A percentile compares a stretch with the other conserved stretches of the same genome.
phyloP scores from a whole-genome alignment of 1,140 invertebrate genomes.

The Lethrus apterus region DNA sequence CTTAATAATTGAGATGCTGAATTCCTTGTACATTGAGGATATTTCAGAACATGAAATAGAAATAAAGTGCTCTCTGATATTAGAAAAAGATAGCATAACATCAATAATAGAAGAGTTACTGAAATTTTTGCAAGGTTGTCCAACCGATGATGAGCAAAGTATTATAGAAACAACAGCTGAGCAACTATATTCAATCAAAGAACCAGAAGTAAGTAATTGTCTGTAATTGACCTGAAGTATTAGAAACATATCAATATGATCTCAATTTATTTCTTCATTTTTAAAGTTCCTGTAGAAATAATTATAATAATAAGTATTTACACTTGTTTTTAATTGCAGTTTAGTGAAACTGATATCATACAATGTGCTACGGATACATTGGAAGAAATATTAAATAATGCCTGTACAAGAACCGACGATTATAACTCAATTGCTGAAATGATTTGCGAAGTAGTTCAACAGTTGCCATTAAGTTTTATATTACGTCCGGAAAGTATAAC shows the following conservation, averaged over 20 bases:
- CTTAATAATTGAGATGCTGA: slow-evolving; percentile 12
- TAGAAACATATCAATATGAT: no score
- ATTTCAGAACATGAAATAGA: not conserved
- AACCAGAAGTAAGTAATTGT: slow-evolving; percentile 9
- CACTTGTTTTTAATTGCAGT: no score
- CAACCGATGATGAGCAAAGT: slow-evolving; percentile 3
- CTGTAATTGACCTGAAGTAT: not conserved
- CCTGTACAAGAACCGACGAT: no score
- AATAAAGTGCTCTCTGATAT: not conserved
- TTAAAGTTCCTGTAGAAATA: no score
- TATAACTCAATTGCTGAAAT: no score
- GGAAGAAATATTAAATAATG: slow-evolving; percentile 24
- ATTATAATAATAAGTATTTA: no score
- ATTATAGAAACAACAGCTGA: slow-evolving; percentile 22
- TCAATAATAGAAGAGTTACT: slow-evolving; percentile 10
- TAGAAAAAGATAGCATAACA: slow-evolving; percentile 5
- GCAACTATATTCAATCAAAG: slow-evolving; percentile 21
- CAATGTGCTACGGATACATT: slow-evolving; percentile 20
- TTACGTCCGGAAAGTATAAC: not conserved
- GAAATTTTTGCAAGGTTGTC: slow-evolving; percentile 8
- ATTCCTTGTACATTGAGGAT: not conserved
- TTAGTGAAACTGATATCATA: not conserved
- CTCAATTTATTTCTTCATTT: no score
- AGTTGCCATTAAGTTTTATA: slow-evolving; percentile 17
- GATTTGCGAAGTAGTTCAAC: slow-evolving; percentile 11